Evolutionary conservation across 2,888 invertebrate genomes (phyloP).

Genomic region (Tetanocera ferruginea): DNA sequence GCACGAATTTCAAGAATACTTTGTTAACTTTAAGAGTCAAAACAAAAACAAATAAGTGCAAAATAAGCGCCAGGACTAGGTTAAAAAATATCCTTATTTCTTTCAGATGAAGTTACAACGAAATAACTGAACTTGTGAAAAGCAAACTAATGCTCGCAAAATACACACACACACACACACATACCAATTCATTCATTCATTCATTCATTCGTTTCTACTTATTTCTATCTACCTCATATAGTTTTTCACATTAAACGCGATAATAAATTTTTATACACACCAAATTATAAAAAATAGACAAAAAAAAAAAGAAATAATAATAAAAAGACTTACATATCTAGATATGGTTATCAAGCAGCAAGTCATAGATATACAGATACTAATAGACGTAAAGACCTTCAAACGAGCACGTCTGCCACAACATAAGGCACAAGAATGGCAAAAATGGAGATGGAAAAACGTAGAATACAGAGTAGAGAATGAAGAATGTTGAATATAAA

Average conservation of each 20-base stretch:
- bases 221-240: no score
- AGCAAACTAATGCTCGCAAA: neutral
- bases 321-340: neutral
- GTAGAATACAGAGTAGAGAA: neutral
- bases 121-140: neutral
- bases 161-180: neutral
- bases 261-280: no score
- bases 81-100: neutral
- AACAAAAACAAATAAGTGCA: neutral
- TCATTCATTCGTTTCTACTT: neutral
- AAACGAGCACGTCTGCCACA: no score
- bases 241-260: no score
- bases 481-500: neutral
- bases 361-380: neutral
- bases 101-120: neutral
- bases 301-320: neutral
- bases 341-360: constrained; percentile 1
- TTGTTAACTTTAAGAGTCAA: no score
- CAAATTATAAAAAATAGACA: neutral
- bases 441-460: neutral
- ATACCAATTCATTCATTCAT: neutral
- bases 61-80: neutral
- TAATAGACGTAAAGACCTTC: no score
- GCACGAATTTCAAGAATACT: no score
- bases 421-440: neutral